A percentile compares a stretch with the other conserved stretches of the same genome.
Conservation (phyloP, 1,140 invertebrate genomes). For the Prorops nasuta region DNA sequence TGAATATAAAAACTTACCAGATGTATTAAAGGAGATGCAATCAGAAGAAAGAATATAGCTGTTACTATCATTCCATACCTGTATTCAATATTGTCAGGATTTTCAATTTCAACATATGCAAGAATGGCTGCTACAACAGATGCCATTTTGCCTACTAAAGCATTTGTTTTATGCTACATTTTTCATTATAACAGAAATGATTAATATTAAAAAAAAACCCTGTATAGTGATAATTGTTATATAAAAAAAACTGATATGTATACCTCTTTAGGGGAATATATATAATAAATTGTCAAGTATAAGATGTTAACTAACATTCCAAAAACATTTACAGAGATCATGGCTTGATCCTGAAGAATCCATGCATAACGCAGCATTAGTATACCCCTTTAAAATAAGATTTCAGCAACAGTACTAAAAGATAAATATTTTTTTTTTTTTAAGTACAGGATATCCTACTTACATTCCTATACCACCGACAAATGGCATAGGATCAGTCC, state of each 20-base stretch:
- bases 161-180: slow-evolving; percentile 22
- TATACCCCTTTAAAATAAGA: slow-evolving; percentile 58
- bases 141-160: slow-evolving; percentile 52
- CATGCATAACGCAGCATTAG: slow-evolving; percentile 71
- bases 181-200: slow-evolving; percentile 30
- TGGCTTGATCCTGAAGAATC: slow-evolving; percentile 67
- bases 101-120: slow-evolving; percentile 64
- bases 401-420: slow-evolving; percentile 6
- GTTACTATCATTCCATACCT: slow-evolving; percentile 71
- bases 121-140: slow-evolving; percentile 61
- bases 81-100: slow-evolving; percentile 63
- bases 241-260: slow-evolving; percentile 10
- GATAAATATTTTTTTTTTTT: slow-evolving; percentile 8
- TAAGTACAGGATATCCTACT: slow-evolving; percentile 46
- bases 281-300: slow-evolving; percentile 67
- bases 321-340: slow-evolving; percentile 73
- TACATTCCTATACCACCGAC: slow-evolving; percentile 73
- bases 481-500: slow-evolving; percentile 67
- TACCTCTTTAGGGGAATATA: slow-evolving; percentile 61
- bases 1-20: slow-evolving; percentile 59
- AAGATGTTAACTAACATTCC: slow-evolving; percentile 65
- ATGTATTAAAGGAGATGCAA: slow-evolving; percentile 69
- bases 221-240: neutral
- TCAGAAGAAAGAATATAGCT: slow-evolving; percentile 64
- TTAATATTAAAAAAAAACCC: slow-evolving; percentile 5